These are phyloP conservation scores for Augochlorella aurata DNA, from an alignment of 2,888 invertebrate species.

Conservation along the genomic window DNA sequence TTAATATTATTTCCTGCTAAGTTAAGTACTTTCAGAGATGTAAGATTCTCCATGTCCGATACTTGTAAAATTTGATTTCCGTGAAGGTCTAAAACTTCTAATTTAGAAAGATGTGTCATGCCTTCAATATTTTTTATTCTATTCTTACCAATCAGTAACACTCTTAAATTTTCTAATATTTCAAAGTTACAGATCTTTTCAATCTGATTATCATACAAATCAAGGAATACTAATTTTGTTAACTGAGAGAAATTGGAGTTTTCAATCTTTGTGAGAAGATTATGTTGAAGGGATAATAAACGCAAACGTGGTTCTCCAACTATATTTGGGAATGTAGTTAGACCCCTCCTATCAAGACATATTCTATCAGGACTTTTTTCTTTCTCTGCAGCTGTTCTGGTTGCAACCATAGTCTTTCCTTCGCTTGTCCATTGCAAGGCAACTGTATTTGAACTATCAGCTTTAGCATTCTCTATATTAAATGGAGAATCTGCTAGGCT, in stretches of 20 bases:
- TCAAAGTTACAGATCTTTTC: conserved; percentile 92
- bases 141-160: conserved; percentile 95
- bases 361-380: conserved; percentile 94
- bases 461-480: conserved; percentile 75
- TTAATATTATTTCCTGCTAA: conserved; percentile 95
- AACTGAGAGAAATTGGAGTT: conserved; percentile 84
- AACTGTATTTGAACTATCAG: conserved; percentile 76
- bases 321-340: conserved; percentile 92
- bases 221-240: conserved; percentile 93
- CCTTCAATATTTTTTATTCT: conserved; percentile 92
- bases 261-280: conserved; percentile 90
- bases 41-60: conserved; percentile 87
- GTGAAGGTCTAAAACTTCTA: conserved; percentile 96
- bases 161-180: conserved; percentile 90
- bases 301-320: conserved; percentile 91
- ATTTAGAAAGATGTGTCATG: conserved; percentile 87
- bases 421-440: conserved; percentile 84
- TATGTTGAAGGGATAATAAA: conserved; percentile 95
- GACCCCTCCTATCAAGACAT: conserved; percentile 91
- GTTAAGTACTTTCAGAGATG: conserved; percentile 94
- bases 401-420: conserved; percentile 87
- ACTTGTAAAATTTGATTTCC: conserved; percentile 93
- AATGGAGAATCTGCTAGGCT: conserved; percentile 71
- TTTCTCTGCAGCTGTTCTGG: conserved; percentile 89
- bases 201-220: conserved; percentile 97